phyloP scores from a whole-genome alignment of 2,888 invertebrate species.

The Xestia sexstrigata region DNA sequence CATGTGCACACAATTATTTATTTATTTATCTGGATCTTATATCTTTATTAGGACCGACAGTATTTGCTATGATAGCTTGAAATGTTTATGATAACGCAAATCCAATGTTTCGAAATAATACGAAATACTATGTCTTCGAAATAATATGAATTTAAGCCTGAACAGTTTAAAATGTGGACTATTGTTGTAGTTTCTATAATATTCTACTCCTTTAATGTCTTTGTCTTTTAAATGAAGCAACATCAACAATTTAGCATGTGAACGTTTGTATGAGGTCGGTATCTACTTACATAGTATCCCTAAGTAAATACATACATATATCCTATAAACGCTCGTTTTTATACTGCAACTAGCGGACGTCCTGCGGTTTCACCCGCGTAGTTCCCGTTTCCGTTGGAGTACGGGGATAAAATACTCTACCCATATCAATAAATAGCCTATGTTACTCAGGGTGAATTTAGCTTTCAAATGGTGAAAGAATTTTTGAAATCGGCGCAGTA shows the following conservation, averaged over 20 bases:
- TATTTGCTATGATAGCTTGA: conserved; percentile 24
- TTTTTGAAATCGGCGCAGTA: too few species aligned
- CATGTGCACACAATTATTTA: conserved; percentile 57
- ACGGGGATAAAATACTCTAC: too few species aligned
- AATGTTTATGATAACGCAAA: background rate
- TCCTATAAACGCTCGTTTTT: conserved; percentile 21
- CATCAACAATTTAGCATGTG: background rate
- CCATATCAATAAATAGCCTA: too few species aligned
- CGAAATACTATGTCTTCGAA: too few species aligned
- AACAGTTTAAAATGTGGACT: background rate
- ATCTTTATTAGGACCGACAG: conserved; percentile 32
- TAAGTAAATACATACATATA: background rate
- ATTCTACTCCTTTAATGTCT: background rate
- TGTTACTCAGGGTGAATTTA: too few species aligned
- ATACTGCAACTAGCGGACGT: too few species aligned
- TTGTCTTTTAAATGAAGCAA: background rate
- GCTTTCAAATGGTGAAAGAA: too few species aligned
- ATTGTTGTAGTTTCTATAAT: background rate
- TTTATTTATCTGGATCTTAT: conserved; percentile 34
- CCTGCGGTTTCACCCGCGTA: too few species aligned
- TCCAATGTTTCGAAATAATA: too few species aligned
- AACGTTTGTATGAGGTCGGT: background rate
- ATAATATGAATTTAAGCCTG: background rate
- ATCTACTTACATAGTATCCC: conserved; percentile 8
- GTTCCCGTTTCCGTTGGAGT: too few species aligned